Conservation (phyloP, 2,113 vertebrate species). For the Spea bombifrons region DNA sequence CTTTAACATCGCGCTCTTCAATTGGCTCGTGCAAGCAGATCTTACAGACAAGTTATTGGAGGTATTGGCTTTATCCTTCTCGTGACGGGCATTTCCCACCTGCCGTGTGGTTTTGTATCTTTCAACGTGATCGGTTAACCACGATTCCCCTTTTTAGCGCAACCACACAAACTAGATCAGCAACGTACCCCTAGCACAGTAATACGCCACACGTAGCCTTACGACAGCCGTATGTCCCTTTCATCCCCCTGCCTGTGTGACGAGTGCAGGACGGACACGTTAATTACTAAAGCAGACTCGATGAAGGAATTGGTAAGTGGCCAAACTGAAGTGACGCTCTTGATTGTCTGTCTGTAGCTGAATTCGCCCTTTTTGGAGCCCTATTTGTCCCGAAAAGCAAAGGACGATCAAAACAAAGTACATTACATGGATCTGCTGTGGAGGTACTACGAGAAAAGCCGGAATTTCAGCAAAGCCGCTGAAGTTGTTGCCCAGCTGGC, state of each 20-base stretch:
- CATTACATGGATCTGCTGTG: slow-evolving; percentile 95
- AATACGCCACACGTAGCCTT: no score
- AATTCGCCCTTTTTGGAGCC: slow-evolving; percentile 92
- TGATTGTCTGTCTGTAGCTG: slow-evolving; percentile 66
- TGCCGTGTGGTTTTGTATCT: slow-evolving; percentile 5
- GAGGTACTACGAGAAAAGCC: slow-evolving; percentile 94
- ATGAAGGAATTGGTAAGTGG: no score
- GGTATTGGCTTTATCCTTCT: slow-evolving; percentile 62
- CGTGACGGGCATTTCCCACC: no score
- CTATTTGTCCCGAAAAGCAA: slow-evolving; percentile 90
- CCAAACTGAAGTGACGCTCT: no score
- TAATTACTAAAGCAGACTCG: no score
- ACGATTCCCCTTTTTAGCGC: no score
- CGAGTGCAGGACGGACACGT: no score
- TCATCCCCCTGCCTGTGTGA: no score
- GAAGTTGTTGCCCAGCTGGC: slow-evolving; percentile 86
- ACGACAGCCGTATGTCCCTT: no score
- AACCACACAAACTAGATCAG: no score
- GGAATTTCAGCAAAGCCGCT: slow-evolving; percentile 89
- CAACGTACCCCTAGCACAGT: no score
- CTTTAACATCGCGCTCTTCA: slow-evolving; percentile 94
- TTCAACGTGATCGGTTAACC: no score
- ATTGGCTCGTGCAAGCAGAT: slow-evolving; percentile 94
- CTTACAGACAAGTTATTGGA: slow-evolving; percentile 89
- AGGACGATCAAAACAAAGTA: slow-evolving; percentile 93